phyloP scores from a whole-genome alignment of 2,888 invertebrate genomes.

The Syrphus vitripennis region DNA sequence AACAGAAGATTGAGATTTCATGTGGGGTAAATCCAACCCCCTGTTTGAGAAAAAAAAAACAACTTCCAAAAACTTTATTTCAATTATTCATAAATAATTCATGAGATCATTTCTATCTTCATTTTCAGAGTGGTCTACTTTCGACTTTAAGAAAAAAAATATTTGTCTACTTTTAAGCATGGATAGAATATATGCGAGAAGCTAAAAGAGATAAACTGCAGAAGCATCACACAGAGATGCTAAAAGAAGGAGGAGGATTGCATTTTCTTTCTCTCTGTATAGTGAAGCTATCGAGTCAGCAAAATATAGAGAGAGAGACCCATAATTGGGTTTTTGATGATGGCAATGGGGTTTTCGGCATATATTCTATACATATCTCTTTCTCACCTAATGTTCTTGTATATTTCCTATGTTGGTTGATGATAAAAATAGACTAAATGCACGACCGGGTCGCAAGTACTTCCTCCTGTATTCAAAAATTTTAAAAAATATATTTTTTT shows the following conservation, averaged over 20 bases:
- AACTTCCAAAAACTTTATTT: constrained; percentile 57
- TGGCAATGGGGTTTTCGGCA: background rate
- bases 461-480: no score
- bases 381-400: background rate
- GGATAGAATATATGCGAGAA: constrained; percentile 2
- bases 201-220: constrained; percentile 25
- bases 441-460: no score
- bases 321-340: constrained; percentile 64
- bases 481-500: no score
- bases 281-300: constrained; percentile 59
- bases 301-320: constrained; percentile 46
- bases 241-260: constrained; percentile 31
- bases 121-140: constrained; percentile 34
- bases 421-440: no score
- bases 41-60: background rate
- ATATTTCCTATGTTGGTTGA: background rate
- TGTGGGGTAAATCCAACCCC: background rate
- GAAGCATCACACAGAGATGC: background rate
- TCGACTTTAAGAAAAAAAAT: constrained; percentile 15
- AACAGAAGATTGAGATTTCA: background rate
- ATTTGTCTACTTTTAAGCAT: constrained; percentile 51
- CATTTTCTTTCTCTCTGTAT: constrained; percentile 47
- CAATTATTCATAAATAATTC: constrained; percentile 70
- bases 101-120: constrained; percentile 66
- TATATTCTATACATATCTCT: no score